Conservation (phyloP, 2,113 vertebrate genomes). For the Chloropsis cyanopogon region DNA sequence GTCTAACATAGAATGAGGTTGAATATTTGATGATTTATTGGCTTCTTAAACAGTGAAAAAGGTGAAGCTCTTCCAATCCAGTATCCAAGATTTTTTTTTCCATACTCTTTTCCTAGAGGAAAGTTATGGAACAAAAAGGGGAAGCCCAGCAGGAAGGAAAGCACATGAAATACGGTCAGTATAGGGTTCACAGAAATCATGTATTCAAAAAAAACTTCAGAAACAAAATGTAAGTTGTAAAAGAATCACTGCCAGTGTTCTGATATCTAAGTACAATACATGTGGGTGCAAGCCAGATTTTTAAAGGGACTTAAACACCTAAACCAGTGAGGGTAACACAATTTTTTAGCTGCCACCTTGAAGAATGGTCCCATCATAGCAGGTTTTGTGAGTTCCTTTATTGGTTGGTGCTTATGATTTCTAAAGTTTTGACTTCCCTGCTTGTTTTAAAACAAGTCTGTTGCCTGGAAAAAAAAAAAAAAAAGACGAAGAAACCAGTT, state of each 20-base stretch:
- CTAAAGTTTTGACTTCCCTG: neutral
- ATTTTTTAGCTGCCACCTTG: neutral
- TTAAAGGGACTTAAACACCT: neutral
- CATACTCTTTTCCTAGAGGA: neutral
- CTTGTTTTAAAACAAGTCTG: neutral
- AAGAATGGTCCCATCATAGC: neutral
- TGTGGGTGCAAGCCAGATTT: neutral
- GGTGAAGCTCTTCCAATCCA: neutral
- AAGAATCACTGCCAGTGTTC: neutral
- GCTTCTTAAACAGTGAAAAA: neutral
- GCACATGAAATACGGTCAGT: neutral
- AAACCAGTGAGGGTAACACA: neutral
- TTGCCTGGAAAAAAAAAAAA: neutral
- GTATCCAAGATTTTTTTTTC: neutral
- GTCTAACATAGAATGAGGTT: neutral
- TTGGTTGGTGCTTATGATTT: neutral
- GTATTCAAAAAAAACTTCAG: neutral
- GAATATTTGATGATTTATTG: neutral
- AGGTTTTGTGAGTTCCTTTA: neutral
- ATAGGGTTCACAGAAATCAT: neutral
- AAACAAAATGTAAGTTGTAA: neutral
- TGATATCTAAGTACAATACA: neutral
- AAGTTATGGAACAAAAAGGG: neutral
- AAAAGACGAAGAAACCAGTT: neutral
- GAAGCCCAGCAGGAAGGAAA: neutral